Evolutionary conservation across 2,888 invertebrate species (phyloP).

Genomic region (Malthinus seriepunctatus): DNA sequence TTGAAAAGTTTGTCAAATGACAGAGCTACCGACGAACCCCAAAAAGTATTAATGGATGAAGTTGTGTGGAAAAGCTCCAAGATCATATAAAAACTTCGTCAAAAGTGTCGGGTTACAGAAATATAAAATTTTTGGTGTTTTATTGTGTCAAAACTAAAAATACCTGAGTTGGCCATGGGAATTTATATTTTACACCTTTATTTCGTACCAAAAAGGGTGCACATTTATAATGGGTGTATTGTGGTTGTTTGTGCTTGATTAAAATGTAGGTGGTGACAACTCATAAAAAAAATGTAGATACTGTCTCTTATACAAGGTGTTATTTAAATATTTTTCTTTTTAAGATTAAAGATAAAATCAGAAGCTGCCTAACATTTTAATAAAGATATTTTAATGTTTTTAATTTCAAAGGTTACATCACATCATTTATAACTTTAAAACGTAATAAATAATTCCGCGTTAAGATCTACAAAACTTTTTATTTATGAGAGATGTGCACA

Average conservation of each 20-base stretch:
- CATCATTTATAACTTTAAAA: too few species aligned
- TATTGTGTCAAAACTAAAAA: constrained; percentile 12
- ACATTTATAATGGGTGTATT: neutral
- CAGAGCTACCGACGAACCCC: constrained; percentile 11
- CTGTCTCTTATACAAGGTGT: neutral
- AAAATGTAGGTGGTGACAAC: neutral
- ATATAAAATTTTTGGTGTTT: constrained; percentile 5
- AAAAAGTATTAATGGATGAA: constrained; percentile 19
- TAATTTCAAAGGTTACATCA: neutral
- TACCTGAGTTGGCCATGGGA: constrained; percentile 25
- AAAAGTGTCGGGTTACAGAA: constrained; percentile 25
- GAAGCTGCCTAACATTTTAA: neutral
- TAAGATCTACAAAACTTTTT: too few species aligned
- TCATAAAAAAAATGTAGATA: neutral
- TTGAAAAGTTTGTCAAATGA: constrained; percentile 24
- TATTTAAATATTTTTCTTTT: neutral
- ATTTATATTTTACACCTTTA: constrained; percentile 17
- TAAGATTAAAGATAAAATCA: neutral
- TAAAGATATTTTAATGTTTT: neutral
- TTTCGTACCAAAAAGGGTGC: constrained; percentile 8
- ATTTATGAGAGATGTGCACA: too few species aligned
- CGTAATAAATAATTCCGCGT: too few species aligned
- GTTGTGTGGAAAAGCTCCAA: constrained; percentile 23
- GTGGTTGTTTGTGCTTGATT: neutral
- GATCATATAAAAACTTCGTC: constrained; percentile 20